Conservation (phyloP, 2,113 vertebrate species). For the Miniopterus natalensis region DNA sequence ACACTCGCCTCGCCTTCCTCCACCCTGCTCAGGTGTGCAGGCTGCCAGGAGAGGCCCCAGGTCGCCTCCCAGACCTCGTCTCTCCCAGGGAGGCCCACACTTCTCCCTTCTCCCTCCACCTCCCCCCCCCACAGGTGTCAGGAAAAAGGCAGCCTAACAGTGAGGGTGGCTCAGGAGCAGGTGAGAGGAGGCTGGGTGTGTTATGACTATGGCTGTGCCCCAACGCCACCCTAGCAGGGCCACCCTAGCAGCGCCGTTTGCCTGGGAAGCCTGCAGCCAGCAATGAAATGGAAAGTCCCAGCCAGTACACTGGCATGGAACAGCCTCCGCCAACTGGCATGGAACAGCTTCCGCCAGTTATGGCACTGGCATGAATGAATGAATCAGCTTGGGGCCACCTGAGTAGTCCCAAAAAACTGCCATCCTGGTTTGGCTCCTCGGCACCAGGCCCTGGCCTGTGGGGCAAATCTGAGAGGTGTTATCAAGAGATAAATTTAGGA, state of each 20-base stretch:
- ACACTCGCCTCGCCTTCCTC: not conserved
- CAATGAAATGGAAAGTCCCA: too few relatives aligned
- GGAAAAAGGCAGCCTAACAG: not conserved
- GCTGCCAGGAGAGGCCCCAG: not conserved
- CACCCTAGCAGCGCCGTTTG: not conserved
- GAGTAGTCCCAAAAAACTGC: not conserved
- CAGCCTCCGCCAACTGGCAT: too few relatives aligned
- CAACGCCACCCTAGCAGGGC: not conserved
- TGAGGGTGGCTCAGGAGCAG: not conserved
- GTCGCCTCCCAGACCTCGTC: fast-evolving
- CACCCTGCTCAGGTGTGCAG: not conserved
- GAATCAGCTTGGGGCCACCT: fast-evolving
- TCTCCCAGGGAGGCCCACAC: too few relatives aligned
- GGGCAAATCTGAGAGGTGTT: not conserved
- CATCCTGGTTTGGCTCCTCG: not conserved
- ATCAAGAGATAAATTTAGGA: not conserved
- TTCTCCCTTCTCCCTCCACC: not conserved
- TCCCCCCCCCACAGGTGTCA: not conserved
- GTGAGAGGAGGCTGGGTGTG: not conserved
- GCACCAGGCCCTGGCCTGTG: not conserved
- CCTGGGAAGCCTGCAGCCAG: not conserved
- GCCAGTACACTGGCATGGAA: too few relatives aligned
- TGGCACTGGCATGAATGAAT: fast-evolving
- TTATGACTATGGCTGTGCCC: not conserved
- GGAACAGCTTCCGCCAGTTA: too few relatives aligned